Evolutionary conservation across 2,797 vertebrate species (phyloP).

Genomic region (Naso thynnoides): DNA sequence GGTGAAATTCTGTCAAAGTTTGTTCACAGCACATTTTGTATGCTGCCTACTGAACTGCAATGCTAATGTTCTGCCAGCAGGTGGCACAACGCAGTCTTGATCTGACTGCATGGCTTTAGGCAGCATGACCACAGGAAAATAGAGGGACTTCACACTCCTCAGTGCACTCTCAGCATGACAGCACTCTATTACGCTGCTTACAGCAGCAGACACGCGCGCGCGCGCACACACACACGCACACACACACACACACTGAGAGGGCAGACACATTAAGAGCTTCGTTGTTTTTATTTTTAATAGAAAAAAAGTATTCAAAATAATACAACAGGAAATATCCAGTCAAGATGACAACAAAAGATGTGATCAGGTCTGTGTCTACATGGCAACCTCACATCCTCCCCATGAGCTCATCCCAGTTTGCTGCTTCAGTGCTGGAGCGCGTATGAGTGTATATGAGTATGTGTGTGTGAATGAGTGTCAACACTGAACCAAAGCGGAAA

Average conservation of each 20-base stretch:
- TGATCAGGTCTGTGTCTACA: slow-evolving; percentile 72
- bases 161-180: slow-evolving; percentile 50
- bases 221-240: slow-evolving; percentile 1
- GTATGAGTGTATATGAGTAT: slow-evolving; percentile 25
- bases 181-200: slow-evolving; percentile 46
- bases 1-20: background rate
- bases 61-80: slow-evolving; percentile 57
- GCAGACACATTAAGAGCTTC: slow-evolving; percentile 57
- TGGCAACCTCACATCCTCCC: slow-evolving; percentile 66
- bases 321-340: slow-evolving; percentile 79
- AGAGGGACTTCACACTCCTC: slow-evolving; percentile 53
- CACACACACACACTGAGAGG: slow-evolving; percentile 10
- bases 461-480: slow-evolving; percentile 29
- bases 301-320: slow-evolving; percentile 86
- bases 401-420: slow-evolving; percentile 44
- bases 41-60: slow-evolving; percentile 20
- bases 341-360: slow-evolving; percentile 70
- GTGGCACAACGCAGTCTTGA: slow-evolving; percentile 45
- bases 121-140: slow-evolving; percentile 66
- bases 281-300: slow-evolving; percentile 85
- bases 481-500: slow-evolving; percentile 55
- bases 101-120: slow-evolving; percentile 49
- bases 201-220: slow-evolving; percentile 5
- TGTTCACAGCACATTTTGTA: background rate
- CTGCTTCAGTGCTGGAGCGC: slow-evolving; percentile 45